These are phyloP conservation scores for Cirrhinus mrigala DNA, from an alignment of 2,797 vertebrate species.

Conservation along the genomic window DNA sequence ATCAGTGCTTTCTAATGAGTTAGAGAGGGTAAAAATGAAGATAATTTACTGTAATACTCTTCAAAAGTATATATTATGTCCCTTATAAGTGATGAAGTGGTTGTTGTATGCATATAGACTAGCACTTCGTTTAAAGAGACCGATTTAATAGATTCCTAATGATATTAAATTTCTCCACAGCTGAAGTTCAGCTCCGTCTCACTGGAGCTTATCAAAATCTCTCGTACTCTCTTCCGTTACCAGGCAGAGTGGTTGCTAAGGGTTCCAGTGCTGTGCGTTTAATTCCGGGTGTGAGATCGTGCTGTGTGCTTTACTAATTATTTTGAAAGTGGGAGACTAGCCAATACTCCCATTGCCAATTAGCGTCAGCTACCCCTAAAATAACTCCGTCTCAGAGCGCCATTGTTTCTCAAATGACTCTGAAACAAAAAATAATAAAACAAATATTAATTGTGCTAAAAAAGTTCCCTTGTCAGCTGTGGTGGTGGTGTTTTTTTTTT, in stretches of 20 bases:
- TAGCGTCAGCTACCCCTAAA: constrained; percentile 51
- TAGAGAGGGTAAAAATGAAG: neutral
- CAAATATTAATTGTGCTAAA: neutral
- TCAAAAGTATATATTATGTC: neutral
- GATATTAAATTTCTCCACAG: neutral
- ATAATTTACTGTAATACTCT: neutral
- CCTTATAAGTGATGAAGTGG: neutral
- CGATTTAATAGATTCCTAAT: constrained; percentile 2
- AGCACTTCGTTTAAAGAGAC: neutral
- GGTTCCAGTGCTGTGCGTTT: constrained; percentile 38
- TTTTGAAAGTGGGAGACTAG: constrained; percentile 52
- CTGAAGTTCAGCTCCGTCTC: neutral
- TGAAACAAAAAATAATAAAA: constrained; percentile 24
- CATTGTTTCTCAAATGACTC: constrained; percentile 42
- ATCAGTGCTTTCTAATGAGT: neutral
- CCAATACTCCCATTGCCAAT: constrained; percentile 55
- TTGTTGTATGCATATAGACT: neutral
- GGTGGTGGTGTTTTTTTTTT: neutral
- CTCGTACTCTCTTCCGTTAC: constrained; percentile 22
- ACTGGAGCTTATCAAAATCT: constrained; percentile 12
- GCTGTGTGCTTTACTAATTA: constrained; percentile 59
- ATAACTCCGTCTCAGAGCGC: constrained; percentile 28
- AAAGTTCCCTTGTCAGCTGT: constrained; percentile 14
- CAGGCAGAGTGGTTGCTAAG: constrained; percentile 46
- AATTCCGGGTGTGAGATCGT: constrained; percentile 49